A percentile compares a stretch with the other conserved stretches of the same genome.
phyloP scores from a whole-genome alignment of 1,140 invertebrate genomes.

The Bacillus rossius region DNA sequence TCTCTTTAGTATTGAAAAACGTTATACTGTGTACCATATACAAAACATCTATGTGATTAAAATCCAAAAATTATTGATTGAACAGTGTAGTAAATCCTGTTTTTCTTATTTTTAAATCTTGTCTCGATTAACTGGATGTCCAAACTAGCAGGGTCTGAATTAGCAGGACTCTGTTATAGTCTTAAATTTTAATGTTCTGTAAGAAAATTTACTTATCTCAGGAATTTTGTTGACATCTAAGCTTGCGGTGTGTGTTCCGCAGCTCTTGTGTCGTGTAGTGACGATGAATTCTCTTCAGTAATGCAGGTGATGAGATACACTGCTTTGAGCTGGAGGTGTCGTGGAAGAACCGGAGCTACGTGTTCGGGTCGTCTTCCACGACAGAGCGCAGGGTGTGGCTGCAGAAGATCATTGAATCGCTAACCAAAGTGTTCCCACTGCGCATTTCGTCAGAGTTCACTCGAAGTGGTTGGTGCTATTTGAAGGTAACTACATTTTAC shows the following conservation, averaged over 20 bases:
- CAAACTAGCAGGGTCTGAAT: too few relatives aligned
- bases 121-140: too few relatives aligned
- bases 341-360: conserved; percentile 41
- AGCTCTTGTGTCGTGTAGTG: too few relatives aligned
- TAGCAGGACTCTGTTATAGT: neutral
- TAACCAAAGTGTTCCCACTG: conserved; percentile 53
- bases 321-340: conserved; percentile 51
- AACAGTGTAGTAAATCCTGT: too few relatives aligned
- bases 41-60: too few relatives aligned
- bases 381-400: conserved; percentile 58
- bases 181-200: neutral
- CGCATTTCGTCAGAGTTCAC: conserved; percentile 54
- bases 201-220: too few relatives aligned
- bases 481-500: conserved; percentile 50
- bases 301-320: conserved; percentile 49
- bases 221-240: too few relatives aligned
- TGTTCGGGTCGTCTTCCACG: conserved; percentile 49
- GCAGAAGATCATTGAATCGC: conserved; percentile 56
- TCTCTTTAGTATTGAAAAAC: too few relatives aligned
- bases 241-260: too few relatives aligned
- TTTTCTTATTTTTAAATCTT: too few relatives aligned
- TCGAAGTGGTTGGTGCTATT: conserved; percentile 58
- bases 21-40: too few relatives aligned
- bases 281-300: conserved; percentile 31
- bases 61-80: too few relatives aligned